These are phyloP conservation scores for Dipodomys ordii DNA, from an alignment of 2,113 vertebrate species.

Conservation along the genomic window DNA sequence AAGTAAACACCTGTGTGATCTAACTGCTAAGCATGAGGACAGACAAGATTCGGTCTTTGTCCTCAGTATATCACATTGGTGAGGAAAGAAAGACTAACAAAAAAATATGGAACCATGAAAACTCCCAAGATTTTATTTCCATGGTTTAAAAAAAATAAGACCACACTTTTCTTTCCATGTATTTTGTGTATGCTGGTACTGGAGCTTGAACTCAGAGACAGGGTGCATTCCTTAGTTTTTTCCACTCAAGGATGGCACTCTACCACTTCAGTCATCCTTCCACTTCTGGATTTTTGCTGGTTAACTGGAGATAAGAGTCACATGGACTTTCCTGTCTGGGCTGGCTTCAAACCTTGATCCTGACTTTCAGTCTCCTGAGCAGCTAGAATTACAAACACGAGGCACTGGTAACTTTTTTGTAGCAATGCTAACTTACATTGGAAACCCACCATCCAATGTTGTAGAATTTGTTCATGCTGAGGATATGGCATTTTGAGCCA, in stretches of 20 bases:
- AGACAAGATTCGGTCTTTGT: not conserved
- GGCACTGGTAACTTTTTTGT: not conserved
- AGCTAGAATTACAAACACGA: too few species aligned
- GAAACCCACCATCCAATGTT: not conserved
- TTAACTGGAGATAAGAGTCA: too few species aligned
- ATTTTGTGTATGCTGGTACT: too few species aligned
- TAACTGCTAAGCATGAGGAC: not conserved
- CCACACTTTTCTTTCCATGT: too few species aligned
- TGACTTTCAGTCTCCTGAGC: too few species aligned
- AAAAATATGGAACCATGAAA: conserved; percentile 1
- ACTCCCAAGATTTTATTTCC: not conserved
- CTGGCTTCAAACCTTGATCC: too few species aligned
- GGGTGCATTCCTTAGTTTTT: too few species aligned
- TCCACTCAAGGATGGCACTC: too few species aligned
- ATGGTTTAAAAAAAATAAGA: not conserved
- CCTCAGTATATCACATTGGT: not conserved
- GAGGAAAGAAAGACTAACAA: not conserved
- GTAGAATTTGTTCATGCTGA: not conserved
- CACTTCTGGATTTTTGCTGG: too few species aligned
- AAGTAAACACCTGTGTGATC: not conserved
- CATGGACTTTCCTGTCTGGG: too few species aligned
- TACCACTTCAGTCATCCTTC: too few species aligned
- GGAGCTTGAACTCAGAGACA: too few species aligned
- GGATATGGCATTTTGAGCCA: not conserved
- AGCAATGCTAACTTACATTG: not conserved